Conservation (phyloP, 1,140 invertebrate genomes). For the Ditylenchus dipsaci region DNA sequence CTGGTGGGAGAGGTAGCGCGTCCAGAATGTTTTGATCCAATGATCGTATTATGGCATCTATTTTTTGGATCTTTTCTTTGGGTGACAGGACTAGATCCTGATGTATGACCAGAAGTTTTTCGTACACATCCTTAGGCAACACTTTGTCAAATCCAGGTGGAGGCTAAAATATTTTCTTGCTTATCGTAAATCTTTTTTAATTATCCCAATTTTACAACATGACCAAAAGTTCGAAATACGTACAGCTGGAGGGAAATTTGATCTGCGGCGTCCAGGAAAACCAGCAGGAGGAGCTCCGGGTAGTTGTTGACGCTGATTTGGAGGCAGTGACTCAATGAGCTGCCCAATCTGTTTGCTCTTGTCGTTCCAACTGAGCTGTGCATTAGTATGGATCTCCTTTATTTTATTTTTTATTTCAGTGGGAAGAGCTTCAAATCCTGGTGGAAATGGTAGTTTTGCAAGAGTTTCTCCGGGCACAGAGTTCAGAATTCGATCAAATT, state of each 20-base stretch:
- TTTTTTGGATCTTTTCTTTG: constrained; percentile 31
- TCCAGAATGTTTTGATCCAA: constrained; percentile 31
- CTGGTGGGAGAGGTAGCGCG: constrained; percentile 31
- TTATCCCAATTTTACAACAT: no score
- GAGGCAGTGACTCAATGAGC: constrained; percentile 31
- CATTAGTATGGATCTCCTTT: constrained; percentile 21
- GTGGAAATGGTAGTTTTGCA: constrained; percentile 34
- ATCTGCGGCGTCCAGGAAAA: neutral
- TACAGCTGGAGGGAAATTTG: constrained; percentile 28
- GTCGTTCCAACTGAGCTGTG: constrained; percentile 20
- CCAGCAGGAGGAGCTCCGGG: neutral
- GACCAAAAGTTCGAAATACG: neutral
- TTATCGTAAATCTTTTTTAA: no score
- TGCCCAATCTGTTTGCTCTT: constrained; percentile 15
- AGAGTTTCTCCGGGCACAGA: constrained; percentile 22
- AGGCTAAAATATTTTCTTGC: constrained; percentile 21
- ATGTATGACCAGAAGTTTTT: constrained; percentile 27
- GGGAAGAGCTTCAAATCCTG: constrained; percentile 28
- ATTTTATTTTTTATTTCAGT: constrained; percentile 22
- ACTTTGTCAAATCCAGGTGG: constrained; percentile 37
- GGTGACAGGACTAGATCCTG: constrained; percentile 13
- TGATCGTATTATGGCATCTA: constrained; percentile 30
- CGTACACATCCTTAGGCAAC: constrained; percentile 23
- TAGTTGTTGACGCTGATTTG: neutral
- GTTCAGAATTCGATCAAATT: constrained; percentile 35